A percentile compares a stretch with the other conserved stretches of the same genome.
Conservation (phyloP, 37 sponge, comb jelly and placozoan species). For the Agelas oroides region DNA sequence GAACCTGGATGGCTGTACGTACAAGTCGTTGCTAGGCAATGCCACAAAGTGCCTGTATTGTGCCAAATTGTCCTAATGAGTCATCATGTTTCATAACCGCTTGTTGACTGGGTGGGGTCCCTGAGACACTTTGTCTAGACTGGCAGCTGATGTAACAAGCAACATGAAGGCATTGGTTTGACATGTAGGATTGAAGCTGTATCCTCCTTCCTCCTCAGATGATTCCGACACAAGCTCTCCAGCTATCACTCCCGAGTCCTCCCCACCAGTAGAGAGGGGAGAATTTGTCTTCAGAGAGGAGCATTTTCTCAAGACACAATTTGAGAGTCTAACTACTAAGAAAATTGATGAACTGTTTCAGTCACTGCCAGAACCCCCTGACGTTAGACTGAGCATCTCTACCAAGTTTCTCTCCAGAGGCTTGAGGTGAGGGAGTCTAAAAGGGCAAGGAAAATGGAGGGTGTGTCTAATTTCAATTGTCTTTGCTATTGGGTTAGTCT, state of each 20-base stretch:
- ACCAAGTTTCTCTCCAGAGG: conserved; percentile 35
- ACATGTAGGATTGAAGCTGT: too few species aligned
- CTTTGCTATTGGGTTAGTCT: too few species aligned
- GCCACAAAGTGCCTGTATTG: too few species aligned
- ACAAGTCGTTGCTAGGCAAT: background rate
- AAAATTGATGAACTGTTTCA: conserved; percentile 4
- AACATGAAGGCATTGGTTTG: too few species aligned
- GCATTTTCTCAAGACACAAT: conserved; percentile 53
- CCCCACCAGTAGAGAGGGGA: background rate
- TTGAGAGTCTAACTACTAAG: conserved; percentile 54
- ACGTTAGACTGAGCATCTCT: conserved; percentile 63
- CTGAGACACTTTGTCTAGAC: background rate
- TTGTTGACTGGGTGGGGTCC: background rate
- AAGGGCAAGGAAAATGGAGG: too few species aligned
- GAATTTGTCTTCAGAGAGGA: conserved; percentile 4
- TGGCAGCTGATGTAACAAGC: too few species aligned
- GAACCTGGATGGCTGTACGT: background rate
- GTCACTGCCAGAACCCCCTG: background rate
- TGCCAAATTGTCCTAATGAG: too few species aligned
- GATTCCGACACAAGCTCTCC: background rate
- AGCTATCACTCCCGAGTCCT: background rate
- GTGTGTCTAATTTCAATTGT: too few species aligned
- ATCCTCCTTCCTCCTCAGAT: background rate
- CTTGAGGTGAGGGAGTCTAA: too few species aligned
- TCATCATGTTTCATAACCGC: too few species aligned